These are phyloP conservation scores for Meleagris gallopavo DNA, from an alignment of 2,113 vertebrate species.

Conservation along the genomic window DNA sequence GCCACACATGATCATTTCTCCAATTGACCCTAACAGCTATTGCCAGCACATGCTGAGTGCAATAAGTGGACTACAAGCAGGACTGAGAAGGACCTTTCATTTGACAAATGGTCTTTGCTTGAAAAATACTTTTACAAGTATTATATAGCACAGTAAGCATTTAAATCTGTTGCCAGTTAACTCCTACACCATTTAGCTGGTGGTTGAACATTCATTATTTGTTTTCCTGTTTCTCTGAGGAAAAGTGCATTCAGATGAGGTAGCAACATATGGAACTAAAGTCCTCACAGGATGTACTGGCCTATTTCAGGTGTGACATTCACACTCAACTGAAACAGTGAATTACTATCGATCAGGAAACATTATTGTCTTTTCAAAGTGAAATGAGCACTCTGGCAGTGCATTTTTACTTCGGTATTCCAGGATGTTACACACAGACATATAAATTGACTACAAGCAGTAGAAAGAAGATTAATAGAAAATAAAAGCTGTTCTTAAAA, in stretches of 20 bases:
- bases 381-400: background rate
- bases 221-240: background rate
- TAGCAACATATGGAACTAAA: background rate
- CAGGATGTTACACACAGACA: background rate
- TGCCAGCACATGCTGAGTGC: background rate
- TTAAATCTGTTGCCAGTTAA: background rate
- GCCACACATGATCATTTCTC: background rate
- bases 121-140: background rate
- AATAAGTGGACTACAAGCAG: background rate
- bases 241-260: background rate
- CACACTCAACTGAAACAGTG: background rate
- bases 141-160: background rate
- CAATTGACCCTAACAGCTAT: fast-evolving
- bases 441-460: background rate
- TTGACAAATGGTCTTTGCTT: background rate
- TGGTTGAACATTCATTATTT: background rate
- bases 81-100: background rate
- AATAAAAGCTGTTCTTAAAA: background rate
- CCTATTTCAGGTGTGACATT: background rate
- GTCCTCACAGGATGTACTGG: background rate
- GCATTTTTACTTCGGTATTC: background rate
- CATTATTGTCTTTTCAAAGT: background rate
- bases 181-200: background rate
- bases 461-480: background rate
- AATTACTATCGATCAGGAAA: background rate